Evolutionary conservation across 2,797 vertebrate genomes (phyloP).

Genomic region (Poeciliopsis paucimaculata): DNA sequence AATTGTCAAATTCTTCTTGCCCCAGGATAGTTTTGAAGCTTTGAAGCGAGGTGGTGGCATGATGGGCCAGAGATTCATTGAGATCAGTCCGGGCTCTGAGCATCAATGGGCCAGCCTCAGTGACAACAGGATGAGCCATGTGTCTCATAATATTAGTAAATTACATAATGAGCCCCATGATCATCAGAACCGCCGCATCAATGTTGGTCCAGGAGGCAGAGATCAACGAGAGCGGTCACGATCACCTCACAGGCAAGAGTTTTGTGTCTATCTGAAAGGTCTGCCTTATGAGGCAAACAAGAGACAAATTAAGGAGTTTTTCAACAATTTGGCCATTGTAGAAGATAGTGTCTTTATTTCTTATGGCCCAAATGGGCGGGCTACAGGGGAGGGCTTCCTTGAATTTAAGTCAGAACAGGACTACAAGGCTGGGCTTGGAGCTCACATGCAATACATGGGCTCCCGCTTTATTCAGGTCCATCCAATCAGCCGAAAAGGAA

Average conservation of each 20-base stretch:
- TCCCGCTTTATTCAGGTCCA: conserved; percentile 98
- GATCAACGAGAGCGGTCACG: conserved; percentile 90
- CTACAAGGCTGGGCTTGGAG: conserved; percentile 91
- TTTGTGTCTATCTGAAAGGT: conserved; percentile 96
- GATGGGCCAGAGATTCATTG: conserved; percentile 96
- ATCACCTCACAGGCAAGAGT: conserved; percentile 94
- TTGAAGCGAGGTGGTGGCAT: conserved; percentile 92
- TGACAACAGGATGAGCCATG: conserved; percentile 52
- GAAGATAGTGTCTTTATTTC: conserved; percentile 98
- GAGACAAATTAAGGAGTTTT: conserved; percentile 97
- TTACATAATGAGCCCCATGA: conserved; percentile 70
- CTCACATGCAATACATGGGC: conserved; percentile 99
- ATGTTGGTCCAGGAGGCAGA: conserved; percentile 67
- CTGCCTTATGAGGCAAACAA: conserved; percentile 98
- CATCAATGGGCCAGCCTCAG: conserved; percentile 88
- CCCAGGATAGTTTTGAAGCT: conserved; percentile 96
- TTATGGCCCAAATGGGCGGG: conserved; percentile 95
- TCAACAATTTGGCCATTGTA: conserved; percentile 93
- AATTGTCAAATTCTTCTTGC: conserved; percentile 93
- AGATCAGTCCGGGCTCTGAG: conserved; percentile 92
- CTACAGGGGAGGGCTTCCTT: conserved; percentile 97
- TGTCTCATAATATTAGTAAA: conserved; percentile 51
- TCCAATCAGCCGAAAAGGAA: conserved; percentile 93
- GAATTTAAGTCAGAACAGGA: conserved; percentile 95
- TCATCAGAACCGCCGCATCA: conserved; percentile 74